Evolutionary conservation across 1,140 invertebrate genomes (phyloP).

Genomic region (Drosophila takahashii): DNA sequence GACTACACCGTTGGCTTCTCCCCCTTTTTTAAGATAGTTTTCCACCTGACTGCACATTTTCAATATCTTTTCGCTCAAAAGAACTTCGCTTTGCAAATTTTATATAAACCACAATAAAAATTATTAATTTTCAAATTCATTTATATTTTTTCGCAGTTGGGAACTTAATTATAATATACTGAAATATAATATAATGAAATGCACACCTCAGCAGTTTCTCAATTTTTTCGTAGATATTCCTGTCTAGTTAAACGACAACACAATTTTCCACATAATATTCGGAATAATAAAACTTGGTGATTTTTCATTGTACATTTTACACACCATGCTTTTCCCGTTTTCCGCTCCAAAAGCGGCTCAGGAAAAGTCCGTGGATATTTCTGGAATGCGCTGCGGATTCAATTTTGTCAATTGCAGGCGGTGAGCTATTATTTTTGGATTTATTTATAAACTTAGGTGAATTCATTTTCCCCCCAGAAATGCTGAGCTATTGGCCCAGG

Average conservation of each 20-base stretch:
- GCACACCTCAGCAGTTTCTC: not conserved
- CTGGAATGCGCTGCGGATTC: slow-evolving; percentile 86
- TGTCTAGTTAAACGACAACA: not conserved
- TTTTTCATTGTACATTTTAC: not conserved
- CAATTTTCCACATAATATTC: not conserved
- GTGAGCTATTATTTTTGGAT: slow-evolving; percentile 85
- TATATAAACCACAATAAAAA: no score
- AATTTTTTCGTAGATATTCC: not conserved
- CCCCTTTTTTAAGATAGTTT: not conserved
- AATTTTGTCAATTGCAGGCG: slow-evolving; percentile 93
- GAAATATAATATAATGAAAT: no score
- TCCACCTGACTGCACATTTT: not conserved
- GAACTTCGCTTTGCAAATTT: not conserved
- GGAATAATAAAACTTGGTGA: not conserved
- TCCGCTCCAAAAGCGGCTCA: not conserved
- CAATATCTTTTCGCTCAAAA: not conserved
- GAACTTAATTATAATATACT: no score
- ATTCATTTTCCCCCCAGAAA: slow-evolving; percentile 89
- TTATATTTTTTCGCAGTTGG: no score
- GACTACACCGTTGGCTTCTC: not conserved
- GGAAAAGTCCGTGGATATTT: not conserved
- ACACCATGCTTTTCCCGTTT: slow-evolving; percentile 6
- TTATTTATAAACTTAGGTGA: no score
- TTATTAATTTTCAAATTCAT: no score
- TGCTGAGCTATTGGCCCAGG: slow-evolving; percentile 90